Evolutionary conservation across 2,797 vertebrate species (phyloP), one percentile per base, ranked within the genome.

Genomic region (Sphenodon punctatus): DNA sequence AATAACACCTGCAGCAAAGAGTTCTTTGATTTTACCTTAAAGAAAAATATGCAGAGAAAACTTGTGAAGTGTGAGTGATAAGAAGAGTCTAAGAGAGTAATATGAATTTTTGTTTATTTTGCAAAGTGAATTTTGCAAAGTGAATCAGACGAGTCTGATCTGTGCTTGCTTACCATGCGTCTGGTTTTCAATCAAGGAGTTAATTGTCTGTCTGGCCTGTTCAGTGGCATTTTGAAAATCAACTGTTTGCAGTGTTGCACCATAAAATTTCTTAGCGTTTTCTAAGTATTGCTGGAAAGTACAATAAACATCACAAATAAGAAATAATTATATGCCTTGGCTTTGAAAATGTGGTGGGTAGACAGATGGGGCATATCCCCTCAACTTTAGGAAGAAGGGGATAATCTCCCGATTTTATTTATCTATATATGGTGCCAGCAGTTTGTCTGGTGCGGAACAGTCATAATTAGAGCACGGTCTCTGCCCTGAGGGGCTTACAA

Each of bases 1-100:
- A 3, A 99, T 93, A 34, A 92, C 91, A 12, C 95, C 97, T 10
- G 88, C 90, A 68, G 93, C 89, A 55, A 99, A 94, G 27, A 98
- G 94, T 30, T 97, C 97, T 90, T 95, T 97, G 85, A 99, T 98
- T 95, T 98, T 99, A 88, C 96, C 98, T 99, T 94, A 71, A 84
- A 75, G 15, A 23, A 79, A 79, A 86, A 82, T 58, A 56, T 85
- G 87, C 51, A 39, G 58, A 76, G 69, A 12, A 72, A 15, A 34
- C 13, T 38, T 15, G 0, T 8, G 38, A 76, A 71, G 83, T 74
- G 5, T 64, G 32, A 74, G 22, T 4, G 78, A 14, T 42, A 30
- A 25, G 38, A 77, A 55, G 45, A 23, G 30, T 2, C 59, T 15
- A 39, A 15, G 9, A 60, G n/a, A 84, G 38, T 13, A 8, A 16